phyloP scores from a whole-genome alignment of 2,888 invertebrate species.

The Agonopterix subpropinquella region DNA sequence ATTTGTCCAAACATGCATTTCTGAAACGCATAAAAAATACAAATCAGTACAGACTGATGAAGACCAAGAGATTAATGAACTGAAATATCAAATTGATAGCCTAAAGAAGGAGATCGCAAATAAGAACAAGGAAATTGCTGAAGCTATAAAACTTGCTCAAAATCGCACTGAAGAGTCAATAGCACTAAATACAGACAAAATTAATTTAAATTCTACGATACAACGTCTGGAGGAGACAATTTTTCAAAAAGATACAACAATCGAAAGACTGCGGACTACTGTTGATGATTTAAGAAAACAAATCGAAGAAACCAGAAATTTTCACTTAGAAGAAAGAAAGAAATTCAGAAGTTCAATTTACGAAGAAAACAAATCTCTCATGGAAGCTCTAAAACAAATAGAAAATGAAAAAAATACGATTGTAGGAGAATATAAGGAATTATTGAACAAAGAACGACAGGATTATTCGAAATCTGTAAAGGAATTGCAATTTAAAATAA shows the following conservation, averaged over 20 bases:
- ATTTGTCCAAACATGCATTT: constrained; percentile 37
- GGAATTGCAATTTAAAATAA: constrained; percentile 43
- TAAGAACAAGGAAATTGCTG: constrained; percentile 43
- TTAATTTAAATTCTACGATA: constrained; percentile 40
- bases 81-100: constrained; percentile 24
- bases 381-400: constrained; percentile 48
- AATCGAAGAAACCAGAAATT: constrained; percentile 28
- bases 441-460: constrained; percentile 67
- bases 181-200: constrained; percentile 48
- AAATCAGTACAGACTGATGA: constrained; percentile 44
- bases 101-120: constrained; percentile 30
- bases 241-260: constrained; percentile 40
- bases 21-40: constrained; percentile 17
- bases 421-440: constrained; percentile 65
- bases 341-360: constrained; percentile 36
- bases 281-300: constrained; percentile 36
- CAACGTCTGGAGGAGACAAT: constrained; percentile 37
- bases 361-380: constrained; percentile 60
- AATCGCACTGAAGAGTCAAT: constrained; percentile 47
- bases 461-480: constrained; percentile 52
- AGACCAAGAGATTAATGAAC: constrained; percentile 22
- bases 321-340: constrained; percentile 26
- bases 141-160: constrained; percentile 44
- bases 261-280: constrained; percentile 29
- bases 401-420: constrained; percentile 59